phyloP scores from a whole-genome alignment of 2,797 vertebrate species.

The Pseudotriccus pelzelni region DNA sequence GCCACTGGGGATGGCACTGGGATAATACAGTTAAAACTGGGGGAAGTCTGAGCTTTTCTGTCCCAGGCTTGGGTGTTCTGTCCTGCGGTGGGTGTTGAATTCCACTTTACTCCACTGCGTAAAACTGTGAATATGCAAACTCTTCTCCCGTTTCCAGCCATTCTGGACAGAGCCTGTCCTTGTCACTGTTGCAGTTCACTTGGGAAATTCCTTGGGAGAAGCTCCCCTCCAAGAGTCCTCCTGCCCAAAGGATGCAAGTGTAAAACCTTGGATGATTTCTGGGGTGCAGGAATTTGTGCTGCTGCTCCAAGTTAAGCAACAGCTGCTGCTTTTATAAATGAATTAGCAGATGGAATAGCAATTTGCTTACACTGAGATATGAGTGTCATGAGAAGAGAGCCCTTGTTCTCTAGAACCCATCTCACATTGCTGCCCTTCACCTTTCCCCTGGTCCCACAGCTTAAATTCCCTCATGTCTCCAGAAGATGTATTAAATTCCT shows the following conservation, averaged over 20 bases:
- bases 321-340: neutral
- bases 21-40: neutral
- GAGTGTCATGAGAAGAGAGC: neutral
- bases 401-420: neutral
- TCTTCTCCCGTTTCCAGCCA: neutral
- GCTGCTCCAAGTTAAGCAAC: neutral
- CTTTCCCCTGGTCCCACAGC: neutral
- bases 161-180: neutral
- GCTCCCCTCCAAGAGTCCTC: neutral
- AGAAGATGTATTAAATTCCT: conserved; percentile 46
- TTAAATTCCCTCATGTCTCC: conserved; percentile 14
- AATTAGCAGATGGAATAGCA: neutral
- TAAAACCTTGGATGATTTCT: neutral
- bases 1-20: neutral
- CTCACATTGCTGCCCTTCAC: conserved; percentile 12
- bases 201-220: neutral
- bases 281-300: neutral
- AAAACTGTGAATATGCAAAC: neutral
- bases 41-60: neutral
- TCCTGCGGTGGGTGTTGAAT: neutral
- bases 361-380: neutral
- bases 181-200: neutral
- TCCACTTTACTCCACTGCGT: neutral
- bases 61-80: neutral
- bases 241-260: neutral